These are phyloP conservation scores for Megaleporinus macrocephalus DNA, from an alignment of 2,113 vertebrate species.

Conservation along the genomic window DNA sequence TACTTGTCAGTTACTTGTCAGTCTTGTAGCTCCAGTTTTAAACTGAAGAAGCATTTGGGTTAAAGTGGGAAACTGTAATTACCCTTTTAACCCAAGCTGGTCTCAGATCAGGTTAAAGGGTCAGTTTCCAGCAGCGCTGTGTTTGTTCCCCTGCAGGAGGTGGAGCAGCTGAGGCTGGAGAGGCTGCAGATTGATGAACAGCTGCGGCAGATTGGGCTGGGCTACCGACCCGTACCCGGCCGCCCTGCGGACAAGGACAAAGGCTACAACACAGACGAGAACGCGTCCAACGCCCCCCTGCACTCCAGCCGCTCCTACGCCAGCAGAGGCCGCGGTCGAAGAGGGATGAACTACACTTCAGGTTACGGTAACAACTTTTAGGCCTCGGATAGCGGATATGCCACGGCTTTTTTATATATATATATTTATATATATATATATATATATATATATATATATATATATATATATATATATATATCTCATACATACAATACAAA, in stretches of 20 bases:
- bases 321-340: conserved; percentile 89
- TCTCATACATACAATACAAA: too few species aligned
- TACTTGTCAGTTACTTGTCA: too few species aligned
- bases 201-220: conserved; percentile 93
- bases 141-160: conserved; percentile 80
- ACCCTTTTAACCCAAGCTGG: background rate
- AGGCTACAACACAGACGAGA: conserved; percentile 86
- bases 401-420: too few species aligned
- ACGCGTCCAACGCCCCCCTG: conserved; percentile 79
- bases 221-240: conserved; percentile 84
- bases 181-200: conserved; percentile 97
- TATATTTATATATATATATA: too few species aligned
- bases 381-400: too few species aligned
- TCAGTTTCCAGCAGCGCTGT: background rate
- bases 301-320: conserved; percentile 92
- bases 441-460: too few species aligned
- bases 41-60: background rate
- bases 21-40: background rate
- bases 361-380: conserved; percentile 88
- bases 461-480: too few species aligned
- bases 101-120: background rate
- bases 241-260: conserved; percentile 87
- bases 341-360: conserved; percentile 90
- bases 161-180: conserved; percentile 96
- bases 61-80: too few species aligned